A percentile compares a stretch with the other conserved stretches of the same genome.
Evolutionary conservation across 2,888 invertebrate species (phyloP).

Genomic region (Stramonita haemastoma): DNA sequence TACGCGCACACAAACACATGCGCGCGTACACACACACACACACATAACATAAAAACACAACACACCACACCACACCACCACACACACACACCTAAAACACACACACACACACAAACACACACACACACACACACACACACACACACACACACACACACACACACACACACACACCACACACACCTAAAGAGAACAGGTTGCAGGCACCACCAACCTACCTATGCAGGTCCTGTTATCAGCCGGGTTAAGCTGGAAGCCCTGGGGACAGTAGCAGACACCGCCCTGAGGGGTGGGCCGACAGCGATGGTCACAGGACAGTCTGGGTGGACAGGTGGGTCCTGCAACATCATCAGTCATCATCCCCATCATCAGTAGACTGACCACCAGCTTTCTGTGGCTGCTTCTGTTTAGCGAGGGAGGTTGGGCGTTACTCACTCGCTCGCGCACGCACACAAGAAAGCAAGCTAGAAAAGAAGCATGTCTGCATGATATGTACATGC

Average conservation of each 20-base stretch:
- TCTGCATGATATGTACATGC: too few relatives aligned
- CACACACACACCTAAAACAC: too few relatives aligned
- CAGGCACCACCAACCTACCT: constrained; percentile 78
- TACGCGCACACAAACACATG: not conserved
- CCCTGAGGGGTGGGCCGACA: constrained; percentile 92
- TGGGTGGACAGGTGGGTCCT: too few relatives aligned
- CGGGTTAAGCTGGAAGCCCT: constrained; percentile 88
- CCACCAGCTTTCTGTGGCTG: too few relatives aligned
- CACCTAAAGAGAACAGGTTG: not conserved
- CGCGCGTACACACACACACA: not conserved
- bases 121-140: not conserved
- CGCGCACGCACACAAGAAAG: too few relatives aligned
- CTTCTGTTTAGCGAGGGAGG: too few relatives aligned
- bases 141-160: not conserved
- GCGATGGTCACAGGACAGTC: constrained; percentile 91
- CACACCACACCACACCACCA: too few relatives aligned
- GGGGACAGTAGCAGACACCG: constrained; percentile 92
- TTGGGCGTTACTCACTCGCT: too few relatives aligned
- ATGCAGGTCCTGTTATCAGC: constrained; percentile 90
- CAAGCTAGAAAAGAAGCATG: too few relatives aligned
- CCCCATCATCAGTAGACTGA: too few relatives aligned
- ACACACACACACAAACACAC: not conserved
- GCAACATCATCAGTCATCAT: too few relatives aligned
- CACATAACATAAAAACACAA: too few relatives aligned
- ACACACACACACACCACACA: not conserved